These are phyloP conservation scores for Sebastes cheni DNA, from an alignment of 2,797 vertebrate species.

Conservation along the genomic window DNA sequence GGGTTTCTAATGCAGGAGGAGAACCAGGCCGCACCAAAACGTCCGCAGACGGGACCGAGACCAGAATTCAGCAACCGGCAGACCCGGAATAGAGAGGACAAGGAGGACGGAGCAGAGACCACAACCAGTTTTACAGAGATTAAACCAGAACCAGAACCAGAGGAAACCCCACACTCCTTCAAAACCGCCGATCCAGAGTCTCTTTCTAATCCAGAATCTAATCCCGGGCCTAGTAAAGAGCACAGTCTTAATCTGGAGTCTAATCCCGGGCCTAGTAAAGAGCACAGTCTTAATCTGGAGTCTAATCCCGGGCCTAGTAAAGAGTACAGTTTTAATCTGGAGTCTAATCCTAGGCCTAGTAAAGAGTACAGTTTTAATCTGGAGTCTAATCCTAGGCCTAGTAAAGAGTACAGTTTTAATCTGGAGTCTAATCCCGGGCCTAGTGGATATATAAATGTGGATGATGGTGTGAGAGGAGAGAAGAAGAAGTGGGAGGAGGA, in stretches of 20 bases:
- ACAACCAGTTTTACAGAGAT: background rate
- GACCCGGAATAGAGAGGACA: background rate
- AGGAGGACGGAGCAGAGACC: background rate
- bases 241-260: no score
- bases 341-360: no score
- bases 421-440: no score
- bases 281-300: no score
- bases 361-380: no score
- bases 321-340: rapidly evolving
- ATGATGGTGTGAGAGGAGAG: background rate
- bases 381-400: no score
- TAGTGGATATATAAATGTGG: background rate
- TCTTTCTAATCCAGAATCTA: no score
- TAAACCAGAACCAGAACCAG: background rate
- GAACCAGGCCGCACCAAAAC: background rate
- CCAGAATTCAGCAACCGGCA: background rate
- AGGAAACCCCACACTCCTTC: background rate
- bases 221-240: no score
- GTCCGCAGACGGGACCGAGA: background rate
- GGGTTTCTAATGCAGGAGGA: background rate
- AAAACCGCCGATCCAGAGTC: background rate
- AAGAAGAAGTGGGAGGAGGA: background rate
- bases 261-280: no score
- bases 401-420: no score
- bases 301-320: no score